Conservation (phyloP, 2,797 vertebrate species). For the Lycodopsis pacificus region DNA sequence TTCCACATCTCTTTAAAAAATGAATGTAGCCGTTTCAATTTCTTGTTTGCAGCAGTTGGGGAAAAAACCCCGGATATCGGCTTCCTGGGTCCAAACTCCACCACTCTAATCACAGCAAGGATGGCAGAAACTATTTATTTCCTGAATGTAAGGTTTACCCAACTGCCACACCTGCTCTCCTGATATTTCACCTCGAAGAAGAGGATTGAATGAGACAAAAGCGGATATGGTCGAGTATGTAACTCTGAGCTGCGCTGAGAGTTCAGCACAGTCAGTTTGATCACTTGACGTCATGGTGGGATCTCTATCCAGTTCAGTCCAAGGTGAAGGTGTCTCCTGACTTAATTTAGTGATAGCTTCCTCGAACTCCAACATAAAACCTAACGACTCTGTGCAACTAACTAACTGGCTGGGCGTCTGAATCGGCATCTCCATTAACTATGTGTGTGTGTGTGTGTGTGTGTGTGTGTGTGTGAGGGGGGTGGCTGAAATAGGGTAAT, state of each 20-base stretch:
- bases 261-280: conserved; percentile 12
- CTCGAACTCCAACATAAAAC: conserved; percentile 17
- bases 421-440: conserved; percentile 10
- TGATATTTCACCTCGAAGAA: conserved; percentile 34
- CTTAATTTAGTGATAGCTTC: conserved; percentile 45
- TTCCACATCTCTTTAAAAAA: conserved; percentile 30
- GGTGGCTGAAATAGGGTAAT: conserved; percentile 19
- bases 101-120: conserved; percentile 53
- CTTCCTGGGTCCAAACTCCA: conserved; percentile 38
- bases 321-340: conserved; percentile 34
- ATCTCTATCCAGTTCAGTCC: conserved; percentile 21
- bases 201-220: conserved; percentile 29
- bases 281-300: conserved; percentile 21
- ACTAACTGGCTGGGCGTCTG: conserved; percentile 29
- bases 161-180: conserved; percentile 10
- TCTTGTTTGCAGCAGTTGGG: conserved; percentile 28
- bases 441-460: conserved; percentile 12
- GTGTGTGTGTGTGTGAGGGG: conserved; percentile 5
- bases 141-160: conserved; percentile 32
- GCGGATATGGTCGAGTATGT: background rate
- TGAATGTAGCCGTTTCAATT: conserved; percentile 27
- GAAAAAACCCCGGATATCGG: conserved; percentile 48
- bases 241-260: conserved; percentile 14
- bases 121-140: conserved; percentile 47
- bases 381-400: conserved; percentile 41